Base-by-base conservation (phyloP, 2,113 vertebrate species). In the Manacus vitellinus region DNA sequence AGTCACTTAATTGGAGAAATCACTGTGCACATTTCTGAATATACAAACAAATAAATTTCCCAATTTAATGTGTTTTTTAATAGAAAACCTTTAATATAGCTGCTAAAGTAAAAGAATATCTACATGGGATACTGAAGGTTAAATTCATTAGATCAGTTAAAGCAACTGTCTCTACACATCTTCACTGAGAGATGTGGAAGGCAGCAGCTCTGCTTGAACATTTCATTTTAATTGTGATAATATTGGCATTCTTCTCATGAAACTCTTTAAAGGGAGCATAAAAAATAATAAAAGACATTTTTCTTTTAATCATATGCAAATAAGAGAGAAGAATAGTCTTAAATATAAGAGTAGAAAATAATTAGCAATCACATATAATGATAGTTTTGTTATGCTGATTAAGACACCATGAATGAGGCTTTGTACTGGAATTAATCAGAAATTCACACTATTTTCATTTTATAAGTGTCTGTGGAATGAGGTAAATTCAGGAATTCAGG, bases 131-230 rank as follows among this genome's bases (percentile, higher is more conserved):
- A 51, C 52, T 74, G 72, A 88, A 88, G 31, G 11, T 47, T 86
- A 82, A 90, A 95, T 93, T 71, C 51, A 80, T 93, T 92, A 90
- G n/a, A 55, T 88, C 82, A 92, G 39, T 88, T 93, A 80, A 92
- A 88, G 52, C 23, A 83, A 33, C 35, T 70, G 39, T 7, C 23
- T 88, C n/a, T 76, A 49, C 20, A 39, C 8, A 51, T 14, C 21
- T 83, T 35, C 35, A 28, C 43, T 62, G 41, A 70, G 65, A 88
- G 13, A 39, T 51, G 16, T 85, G 51, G 43, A 92, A 75, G 16
- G 23, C 88, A 51, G 73, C 10, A 88, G 35, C 20, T 83, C 72
- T 84, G 33, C 65, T 70, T 85, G 67, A 93, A 67, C 27, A 47
- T 83, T 90, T 86, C 2, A 62, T 96, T 91, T 92, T 73, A 71